Evolutionary conservation across 2,797 vertebrate species (phyloP).

Genomic region (Gobio occitaniae): DNA sequence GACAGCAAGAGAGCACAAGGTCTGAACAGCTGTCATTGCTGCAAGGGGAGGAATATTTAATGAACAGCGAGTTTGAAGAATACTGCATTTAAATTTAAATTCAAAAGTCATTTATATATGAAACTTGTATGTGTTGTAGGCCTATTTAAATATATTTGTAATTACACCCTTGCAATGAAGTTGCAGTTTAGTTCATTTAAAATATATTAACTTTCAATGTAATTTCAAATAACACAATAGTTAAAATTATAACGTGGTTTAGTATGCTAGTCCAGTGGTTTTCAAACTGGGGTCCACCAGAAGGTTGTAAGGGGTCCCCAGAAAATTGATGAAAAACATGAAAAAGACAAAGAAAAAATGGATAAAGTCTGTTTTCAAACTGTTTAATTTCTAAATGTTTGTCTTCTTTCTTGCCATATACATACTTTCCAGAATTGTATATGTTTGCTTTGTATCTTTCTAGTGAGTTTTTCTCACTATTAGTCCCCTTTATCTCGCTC

Average conservation of each 20-base stretch:
- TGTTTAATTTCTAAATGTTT: no score
- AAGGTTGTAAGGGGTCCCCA: no score
- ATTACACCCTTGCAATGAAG: background rate
- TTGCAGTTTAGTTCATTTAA: background rate
- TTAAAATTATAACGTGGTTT: background rate
- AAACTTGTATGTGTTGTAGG: background rate
- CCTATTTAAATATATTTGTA: background rate
- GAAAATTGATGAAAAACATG: no score
- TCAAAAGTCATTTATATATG: background rate
- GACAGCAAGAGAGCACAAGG: background rate
- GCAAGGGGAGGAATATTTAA: background rate
- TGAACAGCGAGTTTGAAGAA: background rate
- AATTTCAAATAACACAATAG: background rate
- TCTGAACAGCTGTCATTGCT: background rate
- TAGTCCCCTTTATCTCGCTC: no score
- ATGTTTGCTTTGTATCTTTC: no score
- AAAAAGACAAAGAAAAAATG: no score
- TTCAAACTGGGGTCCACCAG: no score
- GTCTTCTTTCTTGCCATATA: no score
- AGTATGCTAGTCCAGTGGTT: background rate
- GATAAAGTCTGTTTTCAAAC: no score
- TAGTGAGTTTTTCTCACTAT: no score
- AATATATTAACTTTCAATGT: background rate
- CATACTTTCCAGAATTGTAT: no score
- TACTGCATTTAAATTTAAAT: background rate